Conservation (phyloP, 2,797 vertebrate genomes). For the Thunnus albacares region DNA sequence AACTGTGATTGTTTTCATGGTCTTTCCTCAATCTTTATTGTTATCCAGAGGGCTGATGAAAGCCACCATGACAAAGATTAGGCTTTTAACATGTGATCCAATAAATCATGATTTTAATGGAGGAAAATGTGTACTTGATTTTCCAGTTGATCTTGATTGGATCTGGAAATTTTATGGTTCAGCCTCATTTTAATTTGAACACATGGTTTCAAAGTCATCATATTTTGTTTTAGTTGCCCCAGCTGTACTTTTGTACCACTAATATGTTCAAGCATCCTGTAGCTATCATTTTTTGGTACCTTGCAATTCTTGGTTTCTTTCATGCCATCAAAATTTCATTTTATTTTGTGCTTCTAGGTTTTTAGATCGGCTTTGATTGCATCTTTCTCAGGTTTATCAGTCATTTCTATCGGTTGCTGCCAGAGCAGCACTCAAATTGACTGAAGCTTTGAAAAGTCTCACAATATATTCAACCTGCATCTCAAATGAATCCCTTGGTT, state of each 20-base stretch:
- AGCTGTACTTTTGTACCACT: neutral
- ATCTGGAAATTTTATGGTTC: conserved; percentile 29
- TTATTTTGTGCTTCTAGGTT: conserved; percentile 8
- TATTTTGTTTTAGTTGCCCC: neutral
- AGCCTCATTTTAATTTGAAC: conserved; percentile 15
- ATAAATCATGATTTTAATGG: conserved; percentile 17
- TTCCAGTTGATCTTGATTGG: conserved; percentile 23
- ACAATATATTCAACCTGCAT: conserved; percentile 63
- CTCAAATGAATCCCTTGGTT: conserved; percentile 55
- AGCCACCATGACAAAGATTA: conserved; percentile 16
- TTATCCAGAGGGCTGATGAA: conserved; percentile 18
- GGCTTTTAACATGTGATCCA: conserved; percentile 15
- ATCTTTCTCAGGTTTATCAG: conserved; percentile 45
- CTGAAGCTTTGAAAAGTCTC: conserved; percentile 54
- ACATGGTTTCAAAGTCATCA: neutral
- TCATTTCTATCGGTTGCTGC: conserved; percentile 46
- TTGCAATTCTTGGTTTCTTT: conserved; percentile 17
- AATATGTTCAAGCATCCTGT: neutral
- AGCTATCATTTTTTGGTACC: neutral
- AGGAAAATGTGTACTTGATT: conserved; percentile 10
- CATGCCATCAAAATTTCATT: conserved; percentile 11
- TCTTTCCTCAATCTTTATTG: conserved; percentile 5
- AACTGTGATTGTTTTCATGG: conserved; percentile 16
- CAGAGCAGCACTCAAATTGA: conserved; percentile 50
- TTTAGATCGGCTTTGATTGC: conserved; percentile 43